phyloP scores from a whole-genome alignment of 2,888 invertebrate species.

The Junonia oenone region DNA sequence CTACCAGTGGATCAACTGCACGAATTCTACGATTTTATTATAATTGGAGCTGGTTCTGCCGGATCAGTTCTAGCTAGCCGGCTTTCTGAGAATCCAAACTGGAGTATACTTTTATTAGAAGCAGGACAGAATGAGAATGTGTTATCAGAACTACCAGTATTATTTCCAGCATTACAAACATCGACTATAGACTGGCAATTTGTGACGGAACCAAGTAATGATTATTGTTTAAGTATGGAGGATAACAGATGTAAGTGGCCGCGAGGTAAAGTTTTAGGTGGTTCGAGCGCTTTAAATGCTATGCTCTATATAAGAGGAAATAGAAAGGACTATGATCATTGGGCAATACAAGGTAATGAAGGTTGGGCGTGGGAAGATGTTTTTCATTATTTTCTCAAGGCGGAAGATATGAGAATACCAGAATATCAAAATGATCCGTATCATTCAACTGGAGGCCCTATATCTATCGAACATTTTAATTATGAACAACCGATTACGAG shows the following conservation, averaged over 20 bases:
- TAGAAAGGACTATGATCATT: constrained; percentile 89
- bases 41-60: constrained; percentile 90
- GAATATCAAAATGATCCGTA: constrained; percentile 78
- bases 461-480: constrained; percentile 85
- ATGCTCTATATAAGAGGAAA: constrained; percentile 95
- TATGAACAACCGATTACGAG: constrained; percentile 84
- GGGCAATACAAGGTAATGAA: constrained; percentile 85
- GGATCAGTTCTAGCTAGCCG: constrained; percentile 89
- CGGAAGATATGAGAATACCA: constrained; percentile 87
- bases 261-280: constrained; percentile 88
- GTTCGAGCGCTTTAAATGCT: constrained; percentile 91
- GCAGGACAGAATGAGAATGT: constrained; percentile 88
- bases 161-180: constrained; percentile 85
- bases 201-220: constrained; percentile 84
- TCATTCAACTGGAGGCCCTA: constrained; percentile 85
- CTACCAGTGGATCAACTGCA: constrained; percentile 72
- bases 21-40: constrained; percentile 86
- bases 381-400: constrained; percentile 88
- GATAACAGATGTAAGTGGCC: constrained; percentile 85
- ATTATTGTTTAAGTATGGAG: constrained; percentile 84
- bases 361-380: constrained; percentile 90
- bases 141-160: constrained; percentile 84
- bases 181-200: constrained; percentile 91
- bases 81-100: constrained; percentile 85
- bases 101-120: constrained; percentile 88